Percentiles rank a stretch among this genome's conserved stretches.
Conservation (phyloP, 2,888 invertebrate species). For the Tromatobia lineatoria region DNA sequence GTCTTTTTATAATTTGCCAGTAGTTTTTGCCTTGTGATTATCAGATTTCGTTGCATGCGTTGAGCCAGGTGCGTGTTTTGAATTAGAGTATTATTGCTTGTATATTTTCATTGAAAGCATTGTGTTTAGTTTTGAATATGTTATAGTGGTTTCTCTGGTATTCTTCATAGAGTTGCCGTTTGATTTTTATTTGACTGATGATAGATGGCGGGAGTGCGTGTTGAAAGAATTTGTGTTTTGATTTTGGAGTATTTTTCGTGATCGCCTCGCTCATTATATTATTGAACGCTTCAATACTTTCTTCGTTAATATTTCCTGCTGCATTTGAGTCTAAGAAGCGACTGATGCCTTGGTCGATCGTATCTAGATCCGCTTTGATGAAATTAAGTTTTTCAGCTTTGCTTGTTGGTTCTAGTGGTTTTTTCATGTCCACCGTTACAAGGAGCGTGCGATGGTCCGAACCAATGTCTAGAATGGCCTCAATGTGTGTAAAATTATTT, state of each 20-base stretch:
- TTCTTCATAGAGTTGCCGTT: conserved; percentile 28
- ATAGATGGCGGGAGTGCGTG: conserved; percentile 23
- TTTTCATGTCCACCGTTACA: neutral
- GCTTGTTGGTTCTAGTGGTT: neutral
- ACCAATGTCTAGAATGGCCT: conserved; percentile 15
- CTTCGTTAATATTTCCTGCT: neutral
- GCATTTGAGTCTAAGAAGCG: neutral
- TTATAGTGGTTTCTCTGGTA: conserved; percentile 1
- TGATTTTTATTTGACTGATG: conserved; percentile 18
- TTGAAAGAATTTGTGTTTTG: conserved; percentile 8
- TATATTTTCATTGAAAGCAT: conserved; percentile 30
- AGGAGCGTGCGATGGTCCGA: conserved; percentile 8
- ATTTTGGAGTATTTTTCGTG: conserved; percentile 9
- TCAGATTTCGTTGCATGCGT: conserved; percentile 22
- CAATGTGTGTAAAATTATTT: conserved; percentile 1
- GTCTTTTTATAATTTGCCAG: conserved; percentile 43
- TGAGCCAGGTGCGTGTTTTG: conserved; percentile 37
- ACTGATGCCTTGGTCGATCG: conserved; percentile 14
- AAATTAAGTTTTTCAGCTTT: conserved; percentile 1
- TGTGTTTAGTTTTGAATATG: conserved; percentile 16
- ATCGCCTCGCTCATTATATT: neutral
- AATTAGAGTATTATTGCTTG: conserved; percentile 35
- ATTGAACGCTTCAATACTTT: neutral
- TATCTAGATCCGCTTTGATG: conserved; percentile 14
- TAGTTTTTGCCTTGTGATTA: conserved; percentile 40